Evolutionary conservation across 2,113 vertebrate genomes (phyloP), one percentile per base, ranked within the genome.

Genomic region (Prunella himalayana): DNA sequence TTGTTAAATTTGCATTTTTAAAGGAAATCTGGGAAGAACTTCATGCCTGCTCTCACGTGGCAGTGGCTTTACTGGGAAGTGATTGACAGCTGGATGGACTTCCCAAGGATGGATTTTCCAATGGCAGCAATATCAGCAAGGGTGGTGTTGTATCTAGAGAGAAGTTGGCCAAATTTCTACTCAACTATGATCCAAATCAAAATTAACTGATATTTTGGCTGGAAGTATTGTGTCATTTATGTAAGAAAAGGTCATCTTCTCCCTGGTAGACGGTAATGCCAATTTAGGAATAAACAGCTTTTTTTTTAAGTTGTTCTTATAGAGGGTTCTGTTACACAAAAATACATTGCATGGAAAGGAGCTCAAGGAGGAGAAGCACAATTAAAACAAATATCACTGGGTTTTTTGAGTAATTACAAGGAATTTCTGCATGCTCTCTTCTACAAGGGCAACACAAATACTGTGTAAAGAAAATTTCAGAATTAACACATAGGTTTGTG

Each of bases 401-500:
- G 7, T 17, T 64, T 73, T 44, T 45, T 85, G 49, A 70, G 73
- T 86, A 88, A 78, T 83, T 86, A 20, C 28, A 21, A 50, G 42
- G 82, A 66, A 50, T 66, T 94, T 45, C n/a, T 87, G 4, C 1
- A 0, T 13, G 15, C 65, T 75, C 39, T 35, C 18, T 75, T 89
- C 51, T 59, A 33, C 37, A 30, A 24, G 49, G 25, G 6, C 28
- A 69, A 7, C 20, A 82, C 82, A 71, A 94, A 75, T 71, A 53
- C 11, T 0, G 0, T 5, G 1, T 50, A 3, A n/a, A 53, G 25
- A 51, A 59, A 60, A 57, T 53, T 50, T 68, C 10, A 1, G 25
- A 42, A 51, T 75, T 64, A 86, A 14, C 13, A 5, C 10, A 22
- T 28, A 19, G 51, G 8, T 76, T 78, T 65, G 64, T 51, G 11